A percentile compares a stretch with the other conserved stretches of the same genome.
Evolutionary conservation across 2,797 vertebrate genomes (phyloP).

Genomic region (Microctenopoma stevenorrisi): DNA sequence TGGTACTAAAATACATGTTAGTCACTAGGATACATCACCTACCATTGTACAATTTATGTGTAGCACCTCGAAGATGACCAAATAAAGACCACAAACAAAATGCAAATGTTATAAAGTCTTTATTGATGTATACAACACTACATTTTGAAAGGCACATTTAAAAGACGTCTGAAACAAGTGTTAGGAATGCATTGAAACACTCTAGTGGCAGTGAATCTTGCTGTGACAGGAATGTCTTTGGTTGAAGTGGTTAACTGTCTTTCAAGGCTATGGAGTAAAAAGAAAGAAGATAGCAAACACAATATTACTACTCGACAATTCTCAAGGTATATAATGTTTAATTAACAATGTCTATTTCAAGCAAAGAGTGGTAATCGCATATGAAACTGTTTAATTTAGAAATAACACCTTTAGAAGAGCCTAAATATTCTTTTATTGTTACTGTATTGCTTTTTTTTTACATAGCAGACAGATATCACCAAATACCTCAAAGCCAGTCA

Average conservation of each 20-base stretch:
- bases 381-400: slow-evolving; percentile 21
- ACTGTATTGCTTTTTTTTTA: slow-evolving; percentile 5
- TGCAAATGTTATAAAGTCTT: slow-evolving; percentile 65
- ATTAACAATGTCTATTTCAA: not conserved
- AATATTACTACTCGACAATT: slow-evolving; percentile 5
- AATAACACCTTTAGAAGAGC: slow-evolving; percentile 24
- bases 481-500: slow-evolving; percentile 44
- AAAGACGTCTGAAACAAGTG: slow-evolving; percentile 43
- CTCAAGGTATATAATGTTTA: slow-evolving; percentile 1
- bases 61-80: not conserved
- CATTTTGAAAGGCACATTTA: slow-evolving; percentile 44
- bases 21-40: not conserved
- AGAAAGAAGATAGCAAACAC: slow-evolving; percentile 27
- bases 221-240: slow-evolving; percentile 65
- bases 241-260: slow-evolving; percentile 52
- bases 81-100: slow-evolving; percentile 21
- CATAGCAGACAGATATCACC: slow-evolving; percentile 30
- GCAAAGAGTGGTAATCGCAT: not conserved
- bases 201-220: slow-evolving; percentile 39
- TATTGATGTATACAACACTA: slow-evolving; percentile 72
- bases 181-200: slow-evolving; percentile 44
- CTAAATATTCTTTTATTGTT: slow-evolving; percentile 20
- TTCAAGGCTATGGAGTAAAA: slow-evolving; percentile 20
- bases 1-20: not conserved
- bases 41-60: not conserved